Conservation (phyloP, 2,113 vertebrate species). For the Cyrtonyx montezumae region DNA sequence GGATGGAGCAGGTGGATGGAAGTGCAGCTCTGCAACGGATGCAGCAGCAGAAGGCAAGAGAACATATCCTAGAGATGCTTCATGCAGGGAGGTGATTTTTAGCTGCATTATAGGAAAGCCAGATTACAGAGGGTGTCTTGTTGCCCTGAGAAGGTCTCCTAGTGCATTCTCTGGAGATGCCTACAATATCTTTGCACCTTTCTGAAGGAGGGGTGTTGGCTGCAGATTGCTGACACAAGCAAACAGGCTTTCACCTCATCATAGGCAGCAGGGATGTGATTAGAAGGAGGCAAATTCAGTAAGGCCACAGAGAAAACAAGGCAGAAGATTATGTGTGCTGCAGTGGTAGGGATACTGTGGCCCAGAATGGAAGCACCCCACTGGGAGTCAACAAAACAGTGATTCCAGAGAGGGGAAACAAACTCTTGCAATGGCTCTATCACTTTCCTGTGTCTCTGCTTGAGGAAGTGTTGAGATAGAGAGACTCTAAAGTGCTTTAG, state of each 20-base stretch:
- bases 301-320: neutral
- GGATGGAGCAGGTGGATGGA: neutral
- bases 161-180: neutral
- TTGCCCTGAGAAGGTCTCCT: neutral
- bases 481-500: neutral
- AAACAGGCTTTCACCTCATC: neutral
- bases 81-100: neutral
- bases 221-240: neutral
- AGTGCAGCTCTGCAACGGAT: neutral
- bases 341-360: neutral
- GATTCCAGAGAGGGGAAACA: neutral
- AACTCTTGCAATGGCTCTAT: neutral
- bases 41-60: rapidly evolving
- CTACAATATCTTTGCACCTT: neutral
- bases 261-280: neutral
- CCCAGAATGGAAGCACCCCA: neutral
- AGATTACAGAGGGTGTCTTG: neutral
- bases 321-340: neutral
- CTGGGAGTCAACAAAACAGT: neutral
- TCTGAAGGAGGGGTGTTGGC: neutral
- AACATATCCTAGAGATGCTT: neutral
- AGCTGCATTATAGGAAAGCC: rapidly evolving
- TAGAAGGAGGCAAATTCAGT: neutral
- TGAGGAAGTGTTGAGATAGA: neutral
- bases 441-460: neutral